Percentiles rank a stretch among this genome's conserved stretches.
Evolutionary conservation across 2,888 invertebrate genomes (phyloP).

Genomic region (Synergus itoensis): DNA sequence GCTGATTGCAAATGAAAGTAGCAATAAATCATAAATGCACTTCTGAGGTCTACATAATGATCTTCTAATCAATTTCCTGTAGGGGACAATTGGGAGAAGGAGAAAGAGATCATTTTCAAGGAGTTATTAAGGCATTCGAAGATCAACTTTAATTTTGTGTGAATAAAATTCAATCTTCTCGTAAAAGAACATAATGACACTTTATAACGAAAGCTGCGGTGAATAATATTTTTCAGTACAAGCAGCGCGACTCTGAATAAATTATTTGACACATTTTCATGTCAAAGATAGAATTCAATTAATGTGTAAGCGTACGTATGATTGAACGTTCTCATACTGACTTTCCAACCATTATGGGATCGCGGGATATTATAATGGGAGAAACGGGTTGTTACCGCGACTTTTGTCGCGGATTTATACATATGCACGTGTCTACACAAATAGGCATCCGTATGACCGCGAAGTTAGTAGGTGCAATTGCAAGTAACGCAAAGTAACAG

Average conservation of each 20-base stretch:
- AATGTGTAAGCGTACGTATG: neutral
- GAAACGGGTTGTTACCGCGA: conserved; percentile 21
- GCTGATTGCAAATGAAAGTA: conserved; percentile 26
- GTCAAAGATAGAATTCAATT: neutral
- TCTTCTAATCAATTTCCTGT: conserved; percentile 8
- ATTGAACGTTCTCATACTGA: neutral
- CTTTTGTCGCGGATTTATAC: conserved; percentile 32
- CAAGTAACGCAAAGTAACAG: conserved; percentile 38
- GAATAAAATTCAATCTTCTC: neutral
- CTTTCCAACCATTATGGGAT: neutral
- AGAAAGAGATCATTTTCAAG: neutral
- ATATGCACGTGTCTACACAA: conserved; percentile 3
- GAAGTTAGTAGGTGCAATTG: conserved; percentile 18
- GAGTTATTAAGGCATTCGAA: neutral
- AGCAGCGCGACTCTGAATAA: neutral
- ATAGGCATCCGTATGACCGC: neutral
- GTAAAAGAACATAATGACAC: neutral
- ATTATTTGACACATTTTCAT: conserved; percentile 1
- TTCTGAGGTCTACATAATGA: conserved; percentile 19
- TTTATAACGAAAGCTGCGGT: neutral
- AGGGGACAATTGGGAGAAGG: neutral
- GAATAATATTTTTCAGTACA: neutral
- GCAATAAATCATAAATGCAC: conserved; percentile 30
- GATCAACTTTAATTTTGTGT: neutral
- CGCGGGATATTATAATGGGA: conserved; percentile 7